phyloP scores from a whole-genome alignment of 2,113 vertebrate genomes.

The Alosa alosa region DNA sequence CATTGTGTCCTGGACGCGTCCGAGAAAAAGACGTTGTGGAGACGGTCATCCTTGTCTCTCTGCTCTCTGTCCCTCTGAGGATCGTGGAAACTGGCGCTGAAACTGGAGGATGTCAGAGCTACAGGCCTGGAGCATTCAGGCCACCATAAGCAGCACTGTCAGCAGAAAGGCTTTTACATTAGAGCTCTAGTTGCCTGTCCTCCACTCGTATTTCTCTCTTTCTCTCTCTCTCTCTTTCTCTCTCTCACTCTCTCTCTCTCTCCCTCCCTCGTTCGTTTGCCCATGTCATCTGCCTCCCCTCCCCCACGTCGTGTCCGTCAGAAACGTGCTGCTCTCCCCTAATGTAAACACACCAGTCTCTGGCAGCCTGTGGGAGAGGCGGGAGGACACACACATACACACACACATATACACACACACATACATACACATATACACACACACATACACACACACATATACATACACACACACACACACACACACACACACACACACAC shows the following conservation, averaged over 20 bases:
- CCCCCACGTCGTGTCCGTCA: not conserved
- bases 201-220: not conserved
- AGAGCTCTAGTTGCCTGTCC: not conserved
- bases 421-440: no score
- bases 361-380: not conserved
- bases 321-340: not conserved
- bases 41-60: not conserved
- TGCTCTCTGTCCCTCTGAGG: not conserved
- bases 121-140: not conserved
- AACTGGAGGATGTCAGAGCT: not conserved
- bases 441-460: no score
- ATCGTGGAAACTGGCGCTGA: not conserved
- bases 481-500: no score
- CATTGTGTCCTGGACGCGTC: no score
- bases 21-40: no score
- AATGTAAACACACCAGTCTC: not conserved
- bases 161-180: not conserved
- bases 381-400: not conserved
- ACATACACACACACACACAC: no score
- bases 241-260: not conserved
- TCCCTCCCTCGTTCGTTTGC: not conserved
- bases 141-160: constrained; percentile 11
- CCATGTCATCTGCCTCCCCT: not conserved
- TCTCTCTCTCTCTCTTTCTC: not conserved
- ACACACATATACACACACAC: constrained; percentile 6